Base-by-base conservation (phyloP, 2,113 vertebrate genomes). In the Aldabrachelys gigantea region DNA sequence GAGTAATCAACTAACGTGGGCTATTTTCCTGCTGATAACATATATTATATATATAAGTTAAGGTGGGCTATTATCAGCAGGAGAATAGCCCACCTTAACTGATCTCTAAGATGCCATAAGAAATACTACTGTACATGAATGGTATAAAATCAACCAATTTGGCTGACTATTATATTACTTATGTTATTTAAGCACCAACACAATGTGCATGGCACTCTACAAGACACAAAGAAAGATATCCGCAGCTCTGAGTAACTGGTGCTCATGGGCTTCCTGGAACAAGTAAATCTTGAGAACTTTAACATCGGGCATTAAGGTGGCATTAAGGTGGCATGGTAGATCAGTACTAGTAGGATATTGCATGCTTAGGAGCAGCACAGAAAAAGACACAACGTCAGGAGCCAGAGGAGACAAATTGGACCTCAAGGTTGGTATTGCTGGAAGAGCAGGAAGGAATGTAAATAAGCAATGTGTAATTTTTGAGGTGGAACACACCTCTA, bases 111-210 rank as follows among this genome's bases (percentile, higher is more conserved):
- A 50, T 5, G 4, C 50, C 50, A 50, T 1, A 95, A 89, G 80
- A 92, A 78, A 89, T 52, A 93, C 59, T 14, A 24, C 3, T 6
- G 6, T 53, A 38, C 22, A 13, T 38, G 2, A 92, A 80, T 57
- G 89, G 25, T 89, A 83, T 93, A 92, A 94, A 91, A 94, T 79
- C 69, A 38, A 38, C 69, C 69, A 72, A 38, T 72, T 19, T 38
- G 19, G 21, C 21, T 85, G 47, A 11, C 65, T 87, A 75, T 92
- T 92, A 89, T 10, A 8, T 2, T 19, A 69, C 69, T 84, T 84
- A 87, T 82, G 88, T 93, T 97, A 85, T 89, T 96, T 96, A 91
- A 96, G 88, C 88, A 72, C 85, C 59, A 88, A 6, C 12, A 90
- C 12, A 78, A 88, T 91, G 16, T 79, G 44, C 50, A 89, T 29